Conservation (phyloP, 2,797 vertebrate species). For the Enteromius argenteus region DNA sequence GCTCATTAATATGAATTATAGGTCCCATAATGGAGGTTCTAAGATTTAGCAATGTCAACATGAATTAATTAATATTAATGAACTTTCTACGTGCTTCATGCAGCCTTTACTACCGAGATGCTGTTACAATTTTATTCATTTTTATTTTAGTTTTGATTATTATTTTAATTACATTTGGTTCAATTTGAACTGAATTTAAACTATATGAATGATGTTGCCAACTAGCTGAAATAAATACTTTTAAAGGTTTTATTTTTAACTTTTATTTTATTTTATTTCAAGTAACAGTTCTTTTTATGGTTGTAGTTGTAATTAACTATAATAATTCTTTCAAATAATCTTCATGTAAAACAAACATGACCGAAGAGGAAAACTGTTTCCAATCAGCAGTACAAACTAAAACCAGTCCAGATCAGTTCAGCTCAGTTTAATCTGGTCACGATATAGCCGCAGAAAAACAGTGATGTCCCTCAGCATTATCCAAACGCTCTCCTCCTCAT, state of each 20-base stretch:
- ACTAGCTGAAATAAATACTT: background rate
- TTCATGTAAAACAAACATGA: background rate
- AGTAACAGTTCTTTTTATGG: background rate
- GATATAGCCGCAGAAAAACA: background rate
- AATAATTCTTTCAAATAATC: background rate
- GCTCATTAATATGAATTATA: background rate
- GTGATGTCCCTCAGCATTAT: background rate
- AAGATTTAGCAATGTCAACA: background rate
- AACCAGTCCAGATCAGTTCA: background rate
- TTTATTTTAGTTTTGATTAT: background rate
- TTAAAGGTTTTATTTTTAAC: background rate
- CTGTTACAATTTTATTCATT: background rate
- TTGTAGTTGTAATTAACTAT: background rate
- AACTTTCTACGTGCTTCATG: background rate
- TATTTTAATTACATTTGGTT: background rate
- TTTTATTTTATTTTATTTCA: background rate
- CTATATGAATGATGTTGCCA: background rate
- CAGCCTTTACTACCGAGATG: background rate
- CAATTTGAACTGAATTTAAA: too few species aligned
- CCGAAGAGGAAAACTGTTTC: background rate
- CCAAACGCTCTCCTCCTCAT: background rate
- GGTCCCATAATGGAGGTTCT: background rate
- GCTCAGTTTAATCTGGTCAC: background rate
- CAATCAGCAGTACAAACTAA: background rate
- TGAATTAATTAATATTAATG: constrained; percentile 3